These are phyloP conservation scores for Sitta europaea DNA, from an alignment of 2,113 vertebrate genomes.

Conservation along the genomic window DNA sequence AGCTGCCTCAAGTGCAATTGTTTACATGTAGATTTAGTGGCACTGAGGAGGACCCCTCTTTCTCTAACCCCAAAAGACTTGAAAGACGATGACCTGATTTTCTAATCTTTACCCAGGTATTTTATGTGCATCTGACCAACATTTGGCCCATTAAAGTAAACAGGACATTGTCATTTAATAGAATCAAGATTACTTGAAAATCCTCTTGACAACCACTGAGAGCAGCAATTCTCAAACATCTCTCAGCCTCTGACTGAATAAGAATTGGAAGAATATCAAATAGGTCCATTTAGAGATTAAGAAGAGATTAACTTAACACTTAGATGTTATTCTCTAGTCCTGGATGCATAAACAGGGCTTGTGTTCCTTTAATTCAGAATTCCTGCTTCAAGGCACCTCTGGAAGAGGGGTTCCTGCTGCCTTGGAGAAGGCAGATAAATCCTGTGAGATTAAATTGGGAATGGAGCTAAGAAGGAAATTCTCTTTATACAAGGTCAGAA, in stretches of 20 bases:
- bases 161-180: neutral
- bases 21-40: neutral
- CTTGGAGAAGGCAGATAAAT: neutral
- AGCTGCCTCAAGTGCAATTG: neutral
- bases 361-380: neutral
- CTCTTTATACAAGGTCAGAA: neutral
- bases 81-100: neutral
- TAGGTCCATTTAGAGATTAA: neutral
- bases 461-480: neutral
- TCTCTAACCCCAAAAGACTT: neutral
- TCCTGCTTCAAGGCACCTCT: neutral
- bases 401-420: neutral
- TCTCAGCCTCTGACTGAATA: neutral
- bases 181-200: neutral
- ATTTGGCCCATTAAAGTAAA: neutral
- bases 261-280: constrained; percentile 1
- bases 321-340: neutral
- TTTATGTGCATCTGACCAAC: neutral
- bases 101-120: neutral
- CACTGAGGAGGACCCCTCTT: neutral
- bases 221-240: neutral
- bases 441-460: neutral
- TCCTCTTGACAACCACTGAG: neutral
- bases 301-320: neutral
- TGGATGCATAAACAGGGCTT: neutral